These are phyloP conservation scores for Lepidiolamprologus cunningtoni DNA, from an alignment of 2,113 vertebrate species.

Conservation along the genomic window DNA sequence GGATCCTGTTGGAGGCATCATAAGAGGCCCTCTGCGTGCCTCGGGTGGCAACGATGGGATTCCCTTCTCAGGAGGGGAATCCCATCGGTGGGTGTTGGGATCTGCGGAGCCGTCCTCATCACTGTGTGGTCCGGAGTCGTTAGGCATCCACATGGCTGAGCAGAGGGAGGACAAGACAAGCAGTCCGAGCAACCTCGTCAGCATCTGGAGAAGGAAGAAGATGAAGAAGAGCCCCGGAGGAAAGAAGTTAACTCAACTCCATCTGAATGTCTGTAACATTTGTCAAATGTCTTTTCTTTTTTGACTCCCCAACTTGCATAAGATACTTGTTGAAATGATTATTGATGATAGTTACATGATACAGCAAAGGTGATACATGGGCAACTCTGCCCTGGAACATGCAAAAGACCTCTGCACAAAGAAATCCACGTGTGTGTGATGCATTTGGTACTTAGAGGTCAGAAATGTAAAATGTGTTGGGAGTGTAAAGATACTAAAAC, in stretches of 20 bases:
- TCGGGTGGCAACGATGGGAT: neutral
- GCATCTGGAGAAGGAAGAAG: slow-evolving; percentile 28
- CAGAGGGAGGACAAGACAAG: neutral
- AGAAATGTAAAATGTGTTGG: neutral
- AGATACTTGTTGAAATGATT: neutral
- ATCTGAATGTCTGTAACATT: neutral
- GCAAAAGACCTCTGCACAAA: neutral
- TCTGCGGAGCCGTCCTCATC: neutral
- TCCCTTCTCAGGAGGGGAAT: too few relatives aligned
- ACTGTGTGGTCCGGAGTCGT: rapidly evolving
- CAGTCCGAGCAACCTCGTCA: slow-evolving; percentile 8
- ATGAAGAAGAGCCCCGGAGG: neutral
- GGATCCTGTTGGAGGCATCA: rapidly evolving
- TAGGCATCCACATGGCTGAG: neutral
- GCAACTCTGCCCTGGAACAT: neutral
- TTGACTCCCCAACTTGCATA: neutral
- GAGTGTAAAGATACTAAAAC: neutral
- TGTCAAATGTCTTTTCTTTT: neutral
- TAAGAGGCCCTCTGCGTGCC: rapidly evolving
- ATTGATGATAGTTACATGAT: neutral
- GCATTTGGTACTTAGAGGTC: neutral
- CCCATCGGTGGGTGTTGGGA: neutral
- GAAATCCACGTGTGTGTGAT: neutral
- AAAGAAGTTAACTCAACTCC: neutral
- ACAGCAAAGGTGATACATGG: neutral